phyloP scores from a whole-genome alignment of 2,888 invertebrate species.

The Leptopilina myrica region DNA sequence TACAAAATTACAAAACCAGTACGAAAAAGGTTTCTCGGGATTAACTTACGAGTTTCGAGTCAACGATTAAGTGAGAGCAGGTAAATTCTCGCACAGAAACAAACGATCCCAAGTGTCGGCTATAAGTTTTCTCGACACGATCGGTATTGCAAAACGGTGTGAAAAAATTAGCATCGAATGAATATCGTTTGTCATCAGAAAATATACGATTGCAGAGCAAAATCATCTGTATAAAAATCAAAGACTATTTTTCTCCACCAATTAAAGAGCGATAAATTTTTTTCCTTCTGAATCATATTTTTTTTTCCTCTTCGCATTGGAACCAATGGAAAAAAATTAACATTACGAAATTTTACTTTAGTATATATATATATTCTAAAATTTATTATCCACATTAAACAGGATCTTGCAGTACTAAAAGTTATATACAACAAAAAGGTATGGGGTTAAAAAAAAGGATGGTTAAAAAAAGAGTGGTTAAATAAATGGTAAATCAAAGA shows the following conservation, averaged over 20 bases:
- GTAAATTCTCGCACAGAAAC: conserved; percentile 65
- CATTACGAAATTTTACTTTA: too few relatives aligned
- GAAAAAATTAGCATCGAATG: conserved; percentile 65
- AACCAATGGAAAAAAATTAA: too few relatives aligned
- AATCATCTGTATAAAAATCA: conserved; percentile 41
- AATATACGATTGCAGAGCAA: conserved; percentile 43
- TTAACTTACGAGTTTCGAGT: conserved; percentile 59
- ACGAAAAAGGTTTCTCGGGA: conserved; percentile 44
- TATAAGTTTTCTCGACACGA: conserved; percentile 66
- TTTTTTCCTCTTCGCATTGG: too few relatives aligned
- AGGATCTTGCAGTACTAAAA: not conserved
- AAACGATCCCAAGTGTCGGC: conserved; percentile 65
- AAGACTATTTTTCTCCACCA: conserved; percentile 45
- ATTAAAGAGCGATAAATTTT: conserved; percentile 32
- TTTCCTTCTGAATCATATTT: too few relatives aligned
- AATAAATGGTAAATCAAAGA: not conserved
- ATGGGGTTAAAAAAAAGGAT: not conserved
- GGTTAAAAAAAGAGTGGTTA: too few relatives aligned
- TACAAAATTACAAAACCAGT: conserved; percentile 36
- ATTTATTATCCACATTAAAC: not conserved
- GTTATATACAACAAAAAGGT: conserved; percentile 1
- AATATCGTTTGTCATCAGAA: conserved; percentile 64
- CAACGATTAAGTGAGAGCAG: conserved; percentile 66
- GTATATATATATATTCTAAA: not conserved
- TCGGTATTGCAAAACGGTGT: conserved; percentile 62